Evolutionary conservation across 2,888 invertebrate species (phyloP), one percentile per base, ranked within the genome.

Genomic region (Timema cristinae): DNA sequence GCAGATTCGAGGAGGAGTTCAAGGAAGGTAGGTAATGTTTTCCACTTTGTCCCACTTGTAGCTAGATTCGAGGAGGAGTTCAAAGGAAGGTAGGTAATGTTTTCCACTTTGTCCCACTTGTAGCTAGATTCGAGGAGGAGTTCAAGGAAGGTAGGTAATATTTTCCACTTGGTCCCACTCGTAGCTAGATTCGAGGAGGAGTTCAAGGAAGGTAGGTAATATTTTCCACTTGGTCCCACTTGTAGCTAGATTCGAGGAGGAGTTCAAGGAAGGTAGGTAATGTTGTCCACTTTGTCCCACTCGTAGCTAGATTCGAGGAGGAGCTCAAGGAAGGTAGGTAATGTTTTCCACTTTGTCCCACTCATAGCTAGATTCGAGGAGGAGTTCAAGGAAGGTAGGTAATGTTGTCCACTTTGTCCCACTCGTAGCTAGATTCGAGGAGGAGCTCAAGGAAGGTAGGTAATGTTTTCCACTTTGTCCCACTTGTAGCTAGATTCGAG

Each of bases 371-470:
- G 89, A 79, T 80, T 93, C 70, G 94, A 95, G 80, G 86, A 85
- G 67, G 90, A 93, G 78, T 92, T 89, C 78, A 92, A 91, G 83
- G 92, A 92, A 86, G 93, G 91, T 91, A 80, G 70, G 56, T 15
- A 71, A 5, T 32, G 32, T 32, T 32, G 1, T 54, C 13, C 32
- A 50, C 48, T 7, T 32, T 32, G 32, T 32, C 32, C 32, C 32
- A 4, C 32, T 32, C 4, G 32, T 32, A 32, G 32, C 1, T 32
- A 89, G 89, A 79, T 80, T 93, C 70, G 94, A 95, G 80, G 86
- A 85, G 67, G 90, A 93, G 78, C 92, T 89, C 78, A 92, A 91
- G 83, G 92, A 92, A 86, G 93, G 91, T 91, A 80, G 70, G 56
- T 15, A 71, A 5, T 32, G 32, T 32, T 32, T 32, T 54, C 13